Evolutionary conservation across 2,113 vertebrate species (phyloP), one percentile per base, ranked within the genome.

Genomic region (Platichthys stellatus): DNA sequence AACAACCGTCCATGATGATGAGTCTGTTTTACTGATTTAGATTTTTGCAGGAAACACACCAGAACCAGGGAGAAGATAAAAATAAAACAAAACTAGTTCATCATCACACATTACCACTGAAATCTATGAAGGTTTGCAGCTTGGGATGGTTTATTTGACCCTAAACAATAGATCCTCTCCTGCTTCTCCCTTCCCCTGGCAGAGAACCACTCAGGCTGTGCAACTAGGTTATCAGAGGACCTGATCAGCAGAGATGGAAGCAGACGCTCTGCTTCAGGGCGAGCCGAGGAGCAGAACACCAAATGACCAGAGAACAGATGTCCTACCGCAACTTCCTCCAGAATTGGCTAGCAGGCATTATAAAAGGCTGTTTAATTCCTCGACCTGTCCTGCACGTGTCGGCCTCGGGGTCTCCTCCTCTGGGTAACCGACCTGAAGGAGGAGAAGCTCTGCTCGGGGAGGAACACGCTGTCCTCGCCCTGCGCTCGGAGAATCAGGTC

Each of bases 241-340:
- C 4, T 54, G 64, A 53, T 54, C 74, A 63, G 74, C 53, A 24
- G 4, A 65, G 28, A 40, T n/a, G 28, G 18, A 23, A 64, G 53
- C 38, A 62, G 40, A 67, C 12, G 4, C 14, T 70, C 26, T 31
- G 15, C 66, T 59, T 47, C n/a, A 67, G 61, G 62, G 28, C 14
- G 1, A 45, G 28, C 59, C 23, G 12, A 82, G 23, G 31, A 68
- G 15, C 2, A 5, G 7, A 23, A n/a, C 38, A 23, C 66, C 53
- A 76, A 63, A 74, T 64, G 58, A 68, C 65, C 49, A 28, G 2
- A 1, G 45, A 56, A 78, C 70, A 81, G 63, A 69, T 20, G 43
- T 75, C 63, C 26, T 18, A 20, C 28, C 6, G 28, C 28, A 31
- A 31, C 65, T 26, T 70, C 56, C 63, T 43, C 2, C 10, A 15